phyloP scores from a whole-genome alignment of 53 echinoderm and acorn worm genomes.

The Astropecten irregularis region DNA sequence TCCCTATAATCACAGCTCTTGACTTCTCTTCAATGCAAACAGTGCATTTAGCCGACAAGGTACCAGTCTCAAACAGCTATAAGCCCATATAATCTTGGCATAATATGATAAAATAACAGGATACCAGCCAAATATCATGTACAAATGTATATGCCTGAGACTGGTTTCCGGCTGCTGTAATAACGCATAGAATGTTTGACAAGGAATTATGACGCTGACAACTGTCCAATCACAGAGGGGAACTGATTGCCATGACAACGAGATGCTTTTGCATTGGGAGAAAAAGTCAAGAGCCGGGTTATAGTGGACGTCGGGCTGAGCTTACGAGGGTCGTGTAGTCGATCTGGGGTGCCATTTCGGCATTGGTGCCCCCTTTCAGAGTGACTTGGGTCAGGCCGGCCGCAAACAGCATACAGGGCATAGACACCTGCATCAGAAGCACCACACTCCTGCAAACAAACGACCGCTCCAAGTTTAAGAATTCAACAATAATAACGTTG shows the following conservation, averaged over 20 bases:
- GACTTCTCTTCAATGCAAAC: background rate
- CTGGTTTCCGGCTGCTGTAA: too few relatives aligned
- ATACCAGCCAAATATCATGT: too few relatives aligned
- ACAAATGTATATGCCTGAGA: too few relatives aligned
- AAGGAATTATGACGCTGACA: too few relatives aligned
- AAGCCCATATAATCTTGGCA: too few relatives aligned
- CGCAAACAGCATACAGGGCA: slow-evolving; percentile 88
- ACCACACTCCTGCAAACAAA: slow-evolving; percentile 76
- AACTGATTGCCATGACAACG: background rate
- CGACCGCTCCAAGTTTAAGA: background rate
- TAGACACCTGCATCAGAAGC: slow-evolving; percentile 83
- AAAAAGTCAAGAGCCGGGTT: background rate
- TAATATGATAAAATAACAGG: too few relatives aligned
- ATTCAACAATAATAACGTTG: too few relatives aligned
- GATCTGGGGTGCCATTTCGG: slow-evolving; percentile 97
- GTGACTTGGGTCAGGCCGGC: slow-evolving; percentile 76
- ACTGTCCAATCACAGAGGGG: too few relatives aligned
- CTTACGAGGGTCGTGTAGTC: slow-evolving; percentile 87
- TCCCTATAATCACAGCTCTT: background rate
- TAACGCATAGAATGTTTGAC: too few relatives aligned
- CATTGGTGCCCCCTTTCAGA: slow-evolving; percentile 96
- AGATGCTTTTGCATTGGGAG: background rate
- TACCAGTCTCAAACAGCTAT: too few relatives aligned
- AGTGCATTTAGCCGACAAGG: too few relatives aligned
- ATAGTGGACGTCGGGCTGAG: background rate